These are phyloP conservation scores for Carassius auratus DNA, from an alignment of 2,113 vertebrate species.

Conservation along the genomic window DNA sequence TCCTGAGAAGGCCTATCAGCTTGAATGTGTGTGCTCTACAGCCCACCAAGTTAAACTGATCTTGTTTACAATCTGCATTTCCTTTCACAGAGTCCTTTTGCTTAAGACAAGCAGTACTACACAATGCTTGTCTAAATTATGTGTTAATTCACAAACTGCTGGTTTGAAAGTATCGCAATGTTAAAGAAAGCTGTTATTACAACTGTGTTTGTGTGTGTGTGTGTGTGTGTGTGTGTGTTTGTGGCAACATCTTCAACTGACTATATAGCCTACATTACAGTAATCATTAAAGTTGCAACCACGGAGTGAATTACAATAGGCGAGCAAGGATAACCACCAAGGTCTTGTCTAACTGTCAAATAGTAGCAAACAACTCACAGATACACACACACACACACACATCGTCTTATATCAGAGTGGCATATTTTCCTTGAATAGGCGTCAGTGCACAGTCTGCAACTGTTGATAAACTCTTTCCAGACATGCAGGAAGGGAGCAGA, in stretches of 20 bases:
- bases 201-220: too few species aligned
- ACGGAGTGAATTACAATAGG: not conserved
- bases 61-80: not conserved
- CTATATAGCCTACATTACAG: not conserved
- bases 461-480: slow-evolving; percentile 35
- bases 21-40: not conserved
- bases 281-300: not conserved
- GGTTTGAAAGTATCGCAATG: too few species aligned
- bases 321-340: not conserved
- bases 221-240: not conserved
- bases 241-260: not conserved
- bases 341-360: slow-evolving; percentile 14
- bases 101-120: too few species aligned
- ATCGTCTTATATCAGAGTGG: slow-evolving; percentile 15
- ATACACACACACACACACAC: not conserved
- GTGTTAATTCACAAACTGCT: too few species aligned
- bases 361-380: not conserved
- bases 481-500: slow-evolving; percentile 22
- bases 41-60: not conserved
- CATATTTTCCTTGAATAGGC: slow-evolving; percentile 35
- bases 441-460: slow-evolving; percentile 33
- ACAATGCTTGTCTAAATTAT: too few species aligned
- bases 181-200: too few species aligned
- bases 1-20: not conserved
- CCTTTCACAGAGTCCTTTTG: not conserved